These are phyloP conservation scores for Limnephilus marmoratus DNA, from an alignment of 2,888 invertebrate species.

Conservation along the genomic window DNA sequence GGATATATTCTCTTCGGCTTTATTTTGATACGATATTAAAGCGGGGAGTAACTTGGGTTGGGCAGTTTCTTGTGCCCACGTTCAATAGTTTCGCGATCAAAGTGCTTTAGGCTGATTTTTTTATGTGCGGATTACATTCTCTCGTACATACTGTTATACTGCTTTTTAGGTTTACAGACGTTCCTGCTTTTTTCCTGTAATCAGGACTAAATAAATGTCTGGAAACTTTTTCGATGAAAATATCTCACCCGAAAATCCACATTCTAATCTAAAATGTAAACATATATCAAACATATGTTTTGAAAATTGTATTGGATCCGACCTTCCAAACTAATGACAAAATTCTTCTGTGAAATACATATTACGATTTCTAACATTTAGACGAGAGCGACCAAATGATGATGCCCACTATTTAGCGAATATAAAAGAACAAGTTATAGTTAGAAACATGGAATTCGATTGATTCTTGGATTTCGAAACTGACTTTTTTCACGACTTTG, in stretches of 20 bases:
- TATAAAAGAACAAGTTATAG: too few species aligned
- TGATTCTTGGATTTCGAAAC: too few species aligned
- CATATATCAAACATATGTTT: neutral
- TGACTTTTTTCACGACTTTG: too few species aligned
- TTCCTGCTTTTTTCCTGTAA: neutral
- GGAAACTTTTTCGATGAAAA: neutral
- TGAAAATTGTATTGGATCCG: too few species aligned
- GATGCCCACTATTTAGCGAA: too few species aligned
- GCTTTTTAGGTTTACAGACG: neutral
- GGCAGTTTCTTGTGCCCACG: neutral
- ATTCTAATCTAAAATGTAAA: neutral
- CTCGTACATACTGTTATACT: neutral
- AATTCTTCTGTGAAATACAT: too few species aligned
- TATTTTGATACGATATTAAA: conserved; percentile 51
- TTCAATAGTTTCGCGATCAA: neutral
- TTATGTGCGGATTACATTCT: neutral
- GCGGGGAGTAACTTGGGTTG: conserved; percentile 21
- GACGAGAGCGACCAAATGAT: too few species aligned
- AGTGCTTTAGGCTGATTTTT: neutral
- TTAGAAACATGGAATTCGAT: too few species aligned
- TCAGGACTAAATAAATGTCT: neutral
- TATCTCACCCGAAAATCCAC: neutral
- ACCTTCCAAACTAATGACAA: too few species aligned
- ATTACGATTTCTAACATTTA: too few species aligned
- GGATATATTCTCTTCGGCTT: conserved; percentile 37